Evolutionary conservation across 2,797 vertebrate species (phyloP), one percentile per base, ranked within the genome.

Genomic region (Chelon labrosus): DNA sequence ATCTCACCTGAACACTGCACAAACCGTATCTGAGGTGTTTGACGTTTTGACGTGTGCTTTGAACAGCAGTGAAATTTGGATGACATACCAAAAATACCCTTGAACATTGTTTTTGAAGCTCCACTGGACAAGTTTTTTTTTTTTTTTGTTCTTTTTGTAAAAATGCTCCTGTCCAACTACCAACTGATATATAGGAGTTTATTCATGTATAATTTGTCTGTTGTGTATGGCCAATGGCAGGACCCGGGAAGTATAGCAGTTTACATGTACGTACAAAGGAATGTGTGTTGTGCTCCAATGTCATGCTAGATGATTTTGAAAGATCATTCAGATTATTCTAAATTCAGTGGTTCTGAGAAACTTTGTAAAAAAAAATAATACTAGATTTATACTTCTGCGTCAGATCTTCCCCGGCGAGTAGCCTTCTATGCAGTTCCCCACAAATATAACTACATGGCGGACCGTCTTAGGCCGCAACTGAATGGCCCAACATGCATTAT

Each of bases 1-100:
- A 9, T 16, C 38, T 65, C 70, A 84, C 82, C 79, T 80, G 78
- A 73, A 82, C 59, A 53, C 61, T 46, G 54, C 64, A 60, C 65
- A 82, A 73, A 72, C 62, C 52, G 84, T 49, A 46, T 56, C 27
- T 77, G 81, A 85, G 74, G 55, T 66, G 51, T 83, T 44, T 84
- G 83, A 82, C 47, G 52, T 69, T 67, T 76, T 78, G 79, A 81
- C 72, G 50, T 70, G 68, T 35, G 69, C 68, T 77, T 50, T 63
- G 53, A 79, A 35, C 54, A 54, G 56, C 38, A 35, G 38, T 47
- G 47, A 70, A 80, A 61, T 85, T 62, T 80, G 50, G 52, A 80
- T 61, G 63, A 73, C 61, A 44, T 53, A n/a, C 46, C 42, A 60
- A 82, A 73, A 77, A 66, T 42, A 25, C 20, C 53, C n/a, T 22